These are phyloP conservation scores for Hylomyscus alleni DNA, from an alignment of 2,797 vertebrate species.

Conservation along the genomic window DNA sequence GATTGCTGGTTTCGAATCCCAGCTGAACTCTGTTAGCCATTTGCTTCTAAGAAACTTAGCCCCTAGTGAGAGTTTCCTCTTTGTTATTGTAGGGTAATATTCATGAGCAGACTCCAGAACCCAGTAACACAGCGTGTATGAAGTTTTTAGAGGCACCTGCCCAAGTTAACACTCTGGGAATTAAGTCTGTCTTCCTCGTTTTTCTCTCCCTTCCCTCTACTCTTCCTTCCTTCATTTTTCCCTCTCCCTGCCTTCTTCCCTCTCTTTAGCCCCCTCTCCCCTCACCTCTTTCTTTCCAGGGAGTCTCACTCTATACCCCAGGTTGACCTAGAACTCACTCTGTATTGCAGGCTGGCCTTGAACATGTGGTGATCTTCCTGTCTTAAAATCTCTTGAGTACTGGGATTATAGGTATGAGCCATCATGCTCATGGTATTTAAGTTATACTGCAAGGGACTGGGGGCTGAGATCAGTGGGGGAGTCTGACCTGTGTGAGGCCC, in stretches of 20 bases:
- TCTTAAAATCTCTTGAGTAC: background rate
- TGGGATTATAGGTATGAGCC: background rate
- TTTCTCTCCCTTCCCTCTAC: background rate
- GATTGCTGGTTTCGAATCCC: conserved; percentile 22
- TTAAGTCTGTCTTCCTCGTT: background rate
- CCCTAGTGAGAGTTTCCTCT: background rate
- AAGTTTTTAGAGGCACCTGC: background rate
- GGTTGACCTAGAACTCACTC: background rate
- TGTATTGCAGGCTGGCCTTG: background rate
- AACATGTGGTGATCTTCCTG: background rate
- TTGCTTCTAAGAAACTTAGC: conserved; percentile 21
- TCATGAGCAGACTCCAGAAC: background rate
- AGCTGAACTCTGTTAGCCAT: background rate
- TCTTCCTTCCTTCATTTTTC: background rate
- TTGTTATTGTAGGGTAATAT: background rate
- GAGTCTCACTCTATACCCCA: background rate
- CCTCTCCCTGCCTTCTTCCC: too few species aligned
- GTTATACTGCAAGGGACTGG: background rate
- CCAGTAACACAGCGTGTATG: background rate
- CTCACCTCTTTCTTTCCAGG: background rate
- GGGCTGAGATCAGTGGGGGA: background rate
- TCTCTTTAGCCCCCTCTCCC: too few species aligned
- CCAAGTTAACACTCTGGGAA: conserved; percentile 16
- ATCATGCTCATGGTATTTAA: background rate
- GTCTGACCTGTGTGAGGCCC: background rate